Conservation (phyloP, 1,140 invertebrate species). For the Aleiodes sp. region DNA sequence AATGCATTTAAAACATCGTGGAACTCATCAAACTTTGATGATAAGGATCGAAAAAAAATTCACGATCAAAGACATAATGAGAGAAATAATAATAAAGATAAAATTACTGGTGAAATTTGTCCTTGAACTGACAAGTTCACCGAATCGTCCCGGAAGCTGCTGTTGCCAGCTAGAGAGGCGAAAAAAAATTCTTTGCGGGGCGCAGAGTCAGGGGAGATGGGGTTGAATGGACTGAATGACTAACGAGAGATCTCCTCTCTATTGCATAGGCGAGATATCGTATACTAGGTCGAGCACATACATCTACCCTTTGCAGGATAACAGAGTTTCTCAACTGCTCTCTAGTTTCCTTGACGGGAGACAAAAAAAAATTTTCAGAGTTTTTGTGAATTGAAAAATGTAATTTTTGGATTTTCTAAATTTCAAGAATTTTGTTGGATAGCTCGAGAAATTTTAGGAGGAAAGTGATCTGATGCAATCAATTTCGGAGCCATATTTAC, state of each 20-base stretch:
- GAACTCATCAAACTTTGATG: not conserved
- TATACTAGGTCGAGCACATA: conserved; percentile 25
- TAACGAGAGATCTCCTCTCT: conserved; percentile 44
- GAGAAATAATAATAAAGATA: not conserved
- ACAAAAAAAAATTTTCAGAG: not conserved
- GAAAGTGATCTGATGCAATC: no score
- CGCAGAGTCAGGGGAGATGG: conserved; percentile 34
- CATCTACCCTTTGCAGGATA: conserved; percentile 19
- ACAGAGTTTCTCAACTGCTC: conserved; percentile 32
- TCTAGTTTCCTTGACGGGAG: conserved; percentile 20
- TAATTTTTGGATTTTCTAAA: no score
- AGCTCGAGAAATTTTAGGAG: no score
- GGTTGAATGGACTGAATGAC: conserved; percentile 51
- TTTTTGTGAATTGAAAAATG: not conserved
- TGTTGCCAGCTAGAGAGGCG: conserved; percentile 32
- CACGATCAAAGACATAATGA: not conserved
- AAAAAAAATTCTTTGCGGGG: conserved; percentile 36
- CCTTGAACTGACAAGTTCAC: conserved; percentile 46
- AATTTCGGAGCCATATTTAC: no score
- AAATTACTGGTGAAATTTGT: conserved; percentile 24
- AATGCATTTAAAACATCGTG: not conserved
- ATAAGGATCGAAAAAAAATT: not conserved
- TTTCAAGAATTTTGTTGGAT: no score
- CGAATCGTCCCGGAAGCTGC: conserved; percentile 48
- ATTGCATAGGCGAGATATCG: conserved; percentile 33